A percentile compares a stretch with the other conserved stretches of the same genome.
Conservation (phyloP, 2,888 invertebrate genomes). For the Apodemia hepburni region DNA sequence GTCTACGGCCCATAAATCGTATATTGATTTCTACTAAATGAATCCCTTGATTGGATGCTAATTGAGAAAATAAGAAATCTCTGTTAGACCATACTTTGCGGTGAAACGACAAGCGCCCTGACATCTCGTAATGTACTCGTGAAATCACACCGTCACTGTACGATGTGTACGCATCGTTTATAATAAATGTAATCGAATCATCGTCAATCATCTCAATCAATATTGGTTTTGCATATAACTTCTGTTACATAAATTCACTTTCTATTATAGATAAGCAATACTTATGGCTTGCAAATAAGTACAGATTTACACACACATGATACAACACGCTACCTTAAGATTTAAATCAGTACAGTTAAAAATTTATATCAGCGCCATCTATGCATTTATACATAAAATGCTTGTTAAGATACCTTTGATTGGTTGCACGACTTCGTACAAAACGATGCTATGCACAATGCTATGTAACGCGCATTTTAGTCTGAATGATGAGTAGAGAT, state of each 20-base stretch:
- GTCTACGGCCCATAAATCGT: conserved; percentile 55
- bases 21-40: conserved; percentile 57
- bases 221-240: conserved; percentile 60
- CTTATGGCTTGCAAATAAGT: not conserved
- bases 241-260: conserved; percentile 66
- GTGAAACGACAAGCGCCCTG: conserved; percentile 39
- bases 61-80: conserved; percentile 57
- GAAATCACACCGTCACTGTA: conserved; percentile 37
- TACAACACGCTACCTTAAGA: not conserved
- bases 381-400: conserved; percentile 14
- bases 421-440: not conserved
- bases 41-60: conserved; percentile 65
- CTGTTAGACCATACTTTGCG: conserved; percentile 42
- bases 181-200: conserved; percentile 45
- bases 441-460: too few species aligned
- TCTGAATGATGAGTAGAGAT: conserved; percentile 40
- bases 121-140: conserved; percentile 42
- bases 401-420: not conserved
- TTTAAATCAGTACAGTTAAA: not conserved
- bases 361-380: conserved; percentile 39
- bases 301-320: not conserved
- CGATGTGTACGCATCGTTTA: conserved; percentile 39
- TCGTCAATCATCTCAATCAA: conserved; percentile 51
- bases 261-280: conserved; percentile 43
- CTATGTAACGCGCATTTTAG: not conserved